Percentiles rank a stretch among this genome's conserved stretches.
These are phyloP conservation scores for Neomonachus schauinslandi DNA, from an alignment of 2,113 vertebrate species.

Conservation along the genomic window DNA sequence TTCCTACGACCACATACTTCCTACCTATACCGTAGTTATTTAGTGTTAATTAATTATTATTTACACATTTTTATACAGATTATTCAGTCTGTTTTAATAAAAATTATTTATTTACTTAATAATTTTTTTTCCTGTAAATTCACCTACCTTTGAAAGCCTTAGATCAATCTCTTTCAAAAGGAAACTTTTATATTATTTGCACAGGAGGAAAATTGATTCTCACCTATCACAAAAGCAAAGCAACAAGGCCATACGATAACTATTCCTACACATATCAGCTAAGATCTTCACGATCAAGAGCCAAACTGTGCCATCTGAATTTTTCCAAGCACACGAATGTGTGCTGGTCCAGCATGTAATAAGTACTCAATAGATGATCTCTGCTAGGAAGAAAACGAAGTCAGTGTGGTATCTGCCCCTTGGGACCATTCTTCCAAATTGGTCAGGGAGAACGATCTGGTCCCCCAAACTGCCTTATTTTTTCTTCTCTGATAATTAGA, in stretches of 20 bases:
- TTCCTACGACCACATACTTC: background rate
- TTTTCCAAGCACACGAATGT: background rate
- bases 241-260: rapidly evolving
- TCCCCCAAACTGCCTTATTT: background rate
- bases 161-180: background rate
- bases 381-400: background rate
- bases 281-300: background rate
- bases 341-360: rapidly evolving
- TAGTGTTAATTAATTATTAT: background rate
- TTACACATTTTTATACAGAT: background rate
- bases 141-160: background rate
- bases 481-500: background rate
- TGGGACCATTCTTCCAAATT: background rate
- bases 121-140: background rate
- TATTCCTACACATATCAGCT: background rate
- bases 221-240: background rate
- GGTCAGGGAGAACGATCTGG: background rate
- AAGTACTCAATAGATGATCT: background rate
- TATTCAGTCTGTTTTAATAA: background rate
- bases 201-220: background rate
- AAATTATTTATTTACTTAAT: background rate
- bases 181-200: background rate
- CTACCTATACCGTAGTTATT: background rate
- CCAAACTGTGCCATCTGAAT: rapidly evolving
- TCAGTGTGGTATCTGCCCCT: background rate